Conservation (phyloP, 1,140 invertebrate species). For the Sitobion miscanthi region DNA sequence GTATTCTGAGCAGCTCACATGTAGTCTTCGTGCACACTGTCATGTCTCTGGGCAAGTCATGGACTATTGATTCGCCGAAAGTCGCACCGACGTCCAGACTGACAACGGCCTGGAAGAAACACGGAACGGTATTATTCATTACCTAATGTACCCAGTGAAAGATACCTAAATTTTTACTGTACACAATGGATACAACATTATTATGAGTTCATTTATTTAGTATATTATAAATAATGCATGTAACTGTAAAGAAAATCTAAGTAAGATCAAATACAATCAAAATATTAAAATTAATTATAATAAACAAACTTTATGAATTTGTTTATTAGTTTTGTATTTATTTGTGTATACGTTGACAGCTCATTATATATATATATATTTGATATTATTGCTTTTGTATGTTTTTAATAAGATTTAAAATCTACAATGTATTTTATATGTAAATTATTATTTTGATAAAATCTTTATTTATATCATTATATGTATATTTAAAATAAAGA, state of each 20-base stretch:
- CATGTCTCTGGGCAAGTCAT: constrained; percentile 74
- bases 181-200: background rate
- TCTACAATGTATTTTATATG: background rate
- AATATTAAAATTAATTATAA: background rate
- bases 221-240: background rate
- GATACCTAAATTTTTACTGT: background rate
- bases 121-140: background rate
- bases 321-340: background rate
- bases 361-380: background rate
- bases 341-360: background rate
- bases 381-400: background rate
- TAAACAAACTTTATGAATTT: background rate
- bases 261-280: background rate
- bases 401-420: background rate
- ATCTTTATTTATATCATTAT: background rate
- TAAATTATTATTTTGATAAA: background rate
- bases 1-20: constrained; percentile 77
- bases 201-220: background rate
- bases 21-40: constrained; percentile 77
- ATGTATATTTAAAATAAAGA: background rate
- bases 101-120: constrained; percentile 64
- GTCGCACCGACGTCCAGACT: constrained; percentile 74
- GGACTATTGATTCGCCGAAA: constrained; percentile 78
- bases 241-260: background rate
- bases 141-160: background rate